Evolutionary conservation across 2,888 invertebrate genomes (phyloP).

Genomic region (Parthenolecanium corni): DNA sequence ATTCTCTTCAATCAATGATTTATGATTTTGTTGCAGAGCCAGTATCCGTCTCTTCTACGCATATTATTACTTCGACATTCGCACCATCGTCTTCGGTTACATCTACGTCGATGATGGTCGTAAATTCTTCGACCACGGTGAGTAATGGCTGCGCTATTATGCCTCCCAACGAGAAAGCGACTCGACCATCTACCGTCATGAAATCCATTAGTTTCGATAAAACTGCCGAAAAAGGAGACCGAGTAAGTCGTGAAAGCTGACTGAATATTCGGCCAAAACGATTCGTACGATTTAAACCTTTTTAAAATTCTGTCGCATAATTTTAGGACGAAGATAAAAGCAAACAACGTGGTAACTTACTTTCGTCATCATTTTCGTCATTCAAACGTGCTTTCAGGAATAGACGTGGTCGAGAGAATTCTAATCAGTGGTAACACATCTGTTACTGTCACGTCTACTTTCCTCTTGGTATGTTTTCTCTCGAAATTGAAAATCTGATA

Average conservation of each 20-base stretch:
- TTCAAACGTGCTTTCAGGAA: conserved; percentile 56
- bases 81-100: background rate
- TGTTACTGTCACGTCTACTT: background rate
- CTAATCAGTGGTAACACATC: conserved; percentile 27
- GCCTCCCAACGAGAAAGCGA: background rate
- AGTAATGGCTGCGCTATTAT: conserved; percentile 52
- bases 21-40: too few relatives aligned
- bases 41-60: too few relatives aligned
- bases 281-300: background rate
- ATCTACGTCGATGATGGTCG: background rate
- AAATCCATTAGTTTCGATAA: conserved; percentile 87
- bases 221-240: conserved; percentile 53
- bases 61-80: background rate
- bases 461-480: background rate
- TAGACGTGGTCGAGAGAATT: conserved; percentile 46
- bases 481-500: background rate
- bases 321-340: conserved; percentile 42
- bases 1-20: too few relatives aligned
- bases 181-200: conserved; percentile 49
- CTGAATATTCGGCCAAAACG: background rate
- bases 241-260: background rate
- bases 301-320: background rate
- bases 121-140: conserved; percentile 31
- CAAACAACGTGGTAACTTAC: conserved; percentile 49
- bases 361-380: too few relatives aligned